phyloP scores from a whole-genome alignment of 2,888 invertebrate genomes.

The Lottia gigantea region DNA sequence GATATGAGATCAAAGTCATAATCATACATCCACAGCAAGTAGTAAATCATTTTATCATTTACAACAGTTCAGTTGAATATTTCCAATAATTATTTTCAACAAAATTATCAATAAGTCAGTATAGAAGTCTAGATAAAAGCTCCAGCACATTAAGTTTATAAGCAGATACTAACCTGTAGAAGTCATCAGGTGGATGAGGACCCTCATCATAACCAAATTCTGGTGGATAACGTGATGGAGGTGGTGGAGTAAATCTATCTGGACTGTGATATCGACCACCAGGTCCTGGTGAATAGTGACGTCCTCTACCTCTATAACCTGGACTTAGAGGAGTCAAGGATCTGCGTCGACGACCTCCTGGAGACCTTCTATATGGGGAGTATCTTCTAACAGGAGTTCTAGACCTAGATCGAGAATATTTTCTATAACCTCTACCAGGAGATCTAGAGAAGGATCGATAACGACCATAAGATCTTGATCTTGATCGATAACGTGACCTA shows the following conservation, averaged over 20 bases:
- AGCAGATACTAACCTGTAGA: too few relatives aligned
- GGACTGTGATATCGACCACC: neutral
- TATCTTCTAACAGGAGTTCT: slow-evolving; percentile 20
- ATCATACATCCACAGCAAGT: too few relatives aligned
- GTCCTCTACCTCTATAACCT: neutral
- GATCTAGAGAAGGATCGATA: slow-evolving; percentile 18
- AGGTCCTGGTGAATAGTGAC: neutral
- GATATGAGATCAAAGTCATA: too few relatives aligned
- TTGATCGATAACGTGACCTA: slow-evolving; percentile 30
- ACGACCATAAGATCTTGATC: slow-evolving; percentile 25
- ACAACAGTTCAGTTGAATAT: too few relatives aligned
- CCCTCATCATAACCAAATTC: neutral
- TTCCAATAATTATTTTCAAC: too few relatives aligned
- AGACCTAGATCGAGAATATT: slow-evolving; percentile 22
- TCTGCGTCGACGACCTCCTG: slow-evolving; percentile 18
- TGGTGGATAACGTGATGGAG: slow-evolving; percentile 14
- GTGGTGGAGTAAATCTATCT: neutral
- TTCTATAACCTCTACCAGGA: slow-evolving; percentile 19
- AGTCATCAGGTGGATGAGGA: neutral
- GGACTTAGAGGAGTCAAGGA: slow-evolving; percentile 1
- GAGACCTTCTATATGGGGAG: slow-evolving; percentile 9
- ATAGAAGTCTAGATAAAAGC: too few relatives aligned
- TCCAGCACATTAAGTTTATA: too few relatives aligned
- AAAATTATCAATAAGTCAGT: too few relatives aligned
- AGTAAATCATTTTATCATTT: too few relatives aligned